Percentiles rank a stretch among this genome's conserved stretches.
These are phyloP conservation scores for Rhabdomys dilectus DNA, from an alignment of 2,113 vertebrate genomes.

Conservation along the genomic window DNA sequence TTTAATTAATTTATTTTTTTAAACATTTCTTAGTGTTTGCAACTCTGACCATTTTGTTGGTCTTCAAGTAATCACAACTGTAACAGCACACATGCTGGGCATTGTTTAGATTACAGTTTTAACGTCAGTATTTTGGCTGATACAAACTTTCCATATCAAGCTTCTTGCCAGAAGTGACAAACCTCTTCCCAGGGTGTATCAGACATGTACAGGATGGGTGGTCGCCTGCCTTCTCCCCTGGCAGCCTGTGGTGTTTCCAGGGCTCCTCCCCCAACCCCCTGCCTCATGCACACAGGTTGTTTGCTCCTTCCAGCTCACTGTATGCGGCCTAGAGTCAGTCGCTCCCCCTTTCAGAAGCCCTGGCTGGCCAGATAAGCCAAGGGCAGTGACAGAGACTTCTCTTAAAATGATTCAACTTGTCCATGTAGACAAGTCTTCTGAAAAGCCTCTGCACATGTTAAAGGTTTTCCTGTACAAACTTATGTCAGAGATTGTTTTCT, in stretches of 20 bases:
- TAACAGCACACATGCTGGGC: constrained; percentile 55
- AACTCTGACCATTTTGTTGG: constrained; percentile 12
- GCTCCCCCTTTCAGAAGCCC: neutral
- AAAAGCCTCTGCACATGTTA: constrained; percentile 55
- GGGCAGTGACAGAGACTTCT: constrained; percentile 23
- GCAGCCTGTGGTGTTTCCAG: neutral
- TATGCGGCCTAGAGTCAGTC: neutral
- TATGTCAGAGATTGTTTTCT: constrained; percentile 70
- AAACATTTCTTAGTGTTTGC: neutral
- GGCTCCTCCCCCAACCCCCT: neutral
- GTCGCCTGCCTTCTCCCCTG: neutral
- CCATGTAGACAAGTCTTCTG: constrained; percentile 52
- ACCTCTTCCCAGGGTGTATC: constrained; percentile 46
- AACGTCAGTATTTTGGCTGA: constrained; percentile 46
- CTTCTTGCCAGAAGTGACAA: constrained; percentile 72
- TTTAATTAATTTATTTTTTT: neutral
- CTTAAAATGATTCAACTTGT: constrained; percentile 36
- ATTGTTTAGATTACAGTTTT: constrained; percentile 48
- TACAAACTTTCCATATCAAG: constrained; percentile 59
- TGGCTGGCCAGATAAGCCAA: constrained; percentile 21
- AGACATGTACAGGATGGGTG: neutral
- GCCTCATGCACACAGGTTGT: neutral
- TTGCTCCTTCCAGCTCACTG: neutral
- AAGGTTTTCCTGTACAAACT: constrained; percentile 61
- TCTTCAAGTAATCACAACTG: constrained; percentile 14